Base-by-base conservation (phyloP, 2,888 invertebrate species). In the Drosophila fulvimacula region DNA sequence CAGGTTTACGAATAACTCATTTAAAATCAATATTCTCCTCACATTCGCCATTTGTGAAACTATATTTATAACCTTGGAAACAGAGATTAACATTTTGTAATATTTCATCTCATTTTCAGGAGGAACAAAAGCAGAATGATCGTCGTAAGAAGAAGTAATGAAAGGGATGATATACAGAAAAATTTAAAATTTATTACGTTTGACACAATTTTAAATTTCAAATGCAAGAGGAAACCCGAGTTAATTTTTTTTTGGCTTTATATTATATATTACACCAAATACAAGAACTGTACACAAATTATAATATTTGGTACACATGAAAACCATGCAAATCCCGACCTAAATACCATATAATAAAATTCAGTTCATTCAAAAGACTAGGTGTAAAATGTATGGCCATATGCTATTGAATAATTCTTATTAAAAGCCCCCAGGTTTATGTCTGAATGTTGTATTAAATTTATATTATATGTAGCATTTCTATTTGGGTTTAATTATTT, bases 61-160 rank as follows among this genome's bases (percentile, higher is more conserved):
- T 84, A 81, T 85, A 86, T 67, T 88, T 85, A 76, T 69, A 53
- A 51, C 69, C 82, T 87, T 81, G 55, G 77, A 67, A 17, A 32
- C 19, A 19, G 2, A 3, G 6, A 38, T 49, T 21, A 24, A 67
- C 39, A 55, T 19, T 13, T 39, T 52, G 13, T 34, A 58, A 52
- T 53, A 63, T 30, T 27, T 44, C 32, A 42, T 39, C 27, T 64
- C 17, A 61, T 9, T 70, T 67, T 68, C 81, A 91, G 91, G 91
- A 91, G 89, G 91, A 91, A 86, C 91, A 89, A 55, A 90, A 82
- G 73, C 82, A 84, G 58, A 75, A 79, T 30, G 81, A 89, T 52
- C 81, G 88, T 52, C 89, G 90, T 59, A 90, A 89, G 76, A 81
- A 77, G 39, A 80, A 79, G 61, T 83, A 88, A 81, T 69, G 24